Evolutionary conservation across 2,113 vertebrate species (phyloP).

Genomic region (Pteruthius melanotis): DNA sequence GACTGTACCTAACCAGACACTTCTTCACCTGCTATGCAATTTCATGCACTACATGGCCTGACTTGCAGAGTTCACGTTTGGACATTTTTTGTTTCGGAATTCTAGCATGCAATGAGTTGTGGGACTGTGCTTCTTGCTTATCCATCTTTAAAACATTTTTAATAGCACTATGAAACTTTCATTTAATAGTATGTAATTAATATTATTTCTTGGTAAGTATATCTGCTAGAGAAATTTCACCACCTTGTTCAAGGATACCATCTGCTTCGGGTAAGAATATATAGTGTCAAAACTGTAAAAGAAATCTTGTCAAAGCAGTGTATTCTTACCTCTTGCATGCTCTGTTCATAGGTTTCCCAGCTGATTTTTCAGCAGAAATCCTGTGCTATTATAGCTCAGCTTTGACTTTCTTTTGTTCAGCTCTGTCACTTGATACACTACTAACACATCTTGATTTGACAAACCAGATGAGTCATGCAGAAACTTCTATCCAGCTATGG

Average conservation of each 20-base stretch:
- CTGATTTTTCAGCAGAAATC: background rate
- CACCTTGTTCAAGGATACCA: background rate
- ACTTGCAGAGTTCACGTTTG: background rate
- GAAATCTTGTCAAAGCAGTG: background rate
- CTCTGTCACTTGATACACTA: background rate
- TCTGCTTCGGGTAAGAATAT: background rate
- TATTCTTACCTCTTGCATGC: background rate
- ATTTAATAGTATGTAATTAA: background rate
- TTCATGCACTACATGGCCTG: background rate
- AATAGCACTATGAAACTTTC: background rate
- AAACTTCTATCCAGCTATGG: background rate
- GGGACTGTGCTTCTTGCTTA: background rate
- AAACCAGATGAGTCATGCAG: background rate
- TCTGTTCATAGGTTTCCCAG: background rate
- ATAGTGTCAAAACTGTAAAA: background rate
- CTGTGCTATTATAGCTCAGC: background rate
- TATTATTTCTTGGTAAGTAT: background rate
- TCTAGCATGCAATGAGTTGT: background rate
- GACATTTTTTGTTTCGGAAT: background rate
- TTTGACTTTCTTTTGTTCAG: background rate
- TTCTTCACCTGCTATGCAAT: background rate
- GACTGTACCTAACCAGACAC: background rate
- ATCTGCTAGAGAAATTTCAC: background rate
- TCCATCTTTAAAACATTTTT: background rate
- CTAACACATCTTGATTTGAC: background rate